Conservation (phyloP, 2,113 vertebrate genomes). For the Nesoenas mayeri region DNA sequence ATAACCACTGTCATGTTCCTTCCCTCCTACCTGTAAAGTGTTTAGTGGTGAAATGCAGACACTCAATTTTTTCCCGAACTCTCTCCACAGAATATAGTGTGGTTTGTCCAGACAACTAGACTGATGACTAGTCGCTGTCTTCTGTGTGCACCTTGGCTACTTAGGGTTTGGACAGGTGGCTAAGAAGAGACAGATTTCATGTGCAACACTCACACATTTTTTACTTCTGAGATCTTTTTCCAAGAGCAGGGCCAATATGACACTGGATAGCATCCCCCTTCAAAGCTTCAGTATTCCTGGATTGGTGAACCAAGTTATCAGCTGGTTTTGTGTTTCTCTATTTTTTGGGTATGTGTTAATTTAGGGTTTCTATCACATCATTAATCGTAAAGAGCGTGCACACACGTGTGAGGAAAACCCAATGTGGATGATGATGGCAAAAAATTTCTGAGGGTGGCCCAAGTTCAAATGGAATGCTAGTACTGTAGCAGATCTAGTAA, state of each 20-base stretch:
- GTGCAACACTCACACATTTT: background rate
- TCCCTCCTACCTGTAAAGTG: background rate
- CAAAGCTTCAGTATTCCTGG: background rate
- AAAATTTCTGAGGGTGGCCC: background rate
- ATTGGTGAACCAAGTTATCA: background rate
- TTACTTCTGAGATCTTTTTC: background rate
- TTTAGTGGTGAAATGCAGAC: background rate
- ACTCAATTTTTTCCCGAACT: background rate
- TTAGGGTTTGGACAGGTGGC: background rate
- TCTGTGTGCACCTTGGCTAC: background rate
- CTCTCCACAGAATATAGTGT: background rate
- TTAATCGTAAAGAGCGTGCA: background rate
- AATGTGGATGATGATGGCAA: background rate
- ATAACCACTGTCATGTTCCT: background rate
- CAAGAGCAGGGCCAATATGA: background rate
- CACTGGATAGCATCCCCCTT: background rate
- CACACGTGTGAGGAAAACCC: background rate
- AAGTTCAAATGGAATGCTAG: background rate
- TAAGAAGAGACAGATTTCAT: background rate
- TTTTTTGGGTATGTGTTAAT: background rate
- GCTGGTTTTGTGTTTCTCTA: background rate
- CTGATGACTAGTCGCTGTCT: background rate
- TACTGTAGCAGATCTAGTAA: background rate
- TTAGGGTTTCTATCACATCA: background rate
- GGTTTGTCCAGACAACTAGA: background rate